These are phyloP conservation scores for Scomber colias DNA, from an alignment of 2,113 vertebrate species.

Conservation along the genomic window DNA sequence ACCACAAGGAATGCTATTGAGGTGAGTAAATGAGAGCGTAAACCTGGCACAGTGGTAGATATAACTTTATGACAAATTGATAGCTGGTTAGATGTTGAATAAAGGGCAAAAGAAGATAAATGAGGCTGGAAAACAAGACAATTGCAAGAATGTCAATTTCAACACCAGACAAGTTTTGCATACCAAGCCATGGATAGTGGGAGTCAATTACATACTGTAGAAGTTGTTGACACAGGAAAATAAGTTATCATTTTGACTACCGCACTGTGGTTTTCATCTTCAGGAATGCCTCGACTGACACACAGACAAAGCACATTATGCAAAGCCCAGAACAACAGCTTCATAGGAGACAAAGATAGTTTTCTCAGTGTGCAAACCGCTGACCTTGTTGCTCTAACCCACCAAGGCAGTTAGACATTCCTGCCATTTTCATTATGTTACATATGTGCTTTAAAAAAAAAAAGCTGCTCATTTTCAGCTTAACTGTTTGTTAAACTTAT, in stretches of 20 bases:
- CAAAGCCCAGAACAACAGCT: conserved; percentile 59
- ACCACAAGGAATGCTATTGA: conserved; percentile 12
- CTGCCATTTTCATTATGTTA: conserved; percentile 53
- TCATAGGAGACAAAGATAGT: conserved; percentile 35
- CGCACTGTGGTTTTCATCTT: conserved; percentile 54
- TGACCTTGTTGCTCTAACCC: conserved; percentile 53
- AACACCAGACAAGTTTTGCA: conserved; percentile 50
- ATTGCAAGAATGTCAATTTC: conserved; percentile 44
- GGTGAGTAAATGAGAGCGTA: conserved; percentile 41
- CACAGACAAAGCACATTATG: conserved; percentile 59
- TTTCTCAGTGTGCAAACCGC: conserved; percentile 1
- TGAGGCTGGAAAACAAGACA: conserved; percentile 47
- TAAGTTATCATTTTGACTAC: conserved; percentile 45
- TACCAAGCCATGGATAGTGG: conserved; percentile 30
- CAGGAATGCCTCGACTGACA: conserved; percentile 55
- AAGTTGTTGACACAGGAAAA: conserved; percentile 43
- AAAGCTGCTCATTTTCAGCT: conserved; percentile 33
- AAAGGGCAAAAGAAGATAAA: conserved; percentile 56
- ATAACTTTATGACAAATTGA: conserved; percentile 49
- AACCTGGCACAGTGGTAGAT: conserved; percentile 15
- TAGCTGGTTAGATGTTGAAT: conserved; percentile 40
- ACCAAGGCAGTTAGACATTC: conserved; percentile 66
- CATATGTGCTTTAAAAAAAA: conserved; percentile 14
- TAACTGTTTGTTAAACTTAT: conserved; percentile 9
- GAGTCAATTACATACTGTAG: conserved; percentile 51